Percentiles rank a stretch among this genome's conserved stretches.
These are phyloP conservation scores for Sebastes goodei DNA, from an alignment of 2,797 vertebrate species.

Conservation along the genomic window DNA sequence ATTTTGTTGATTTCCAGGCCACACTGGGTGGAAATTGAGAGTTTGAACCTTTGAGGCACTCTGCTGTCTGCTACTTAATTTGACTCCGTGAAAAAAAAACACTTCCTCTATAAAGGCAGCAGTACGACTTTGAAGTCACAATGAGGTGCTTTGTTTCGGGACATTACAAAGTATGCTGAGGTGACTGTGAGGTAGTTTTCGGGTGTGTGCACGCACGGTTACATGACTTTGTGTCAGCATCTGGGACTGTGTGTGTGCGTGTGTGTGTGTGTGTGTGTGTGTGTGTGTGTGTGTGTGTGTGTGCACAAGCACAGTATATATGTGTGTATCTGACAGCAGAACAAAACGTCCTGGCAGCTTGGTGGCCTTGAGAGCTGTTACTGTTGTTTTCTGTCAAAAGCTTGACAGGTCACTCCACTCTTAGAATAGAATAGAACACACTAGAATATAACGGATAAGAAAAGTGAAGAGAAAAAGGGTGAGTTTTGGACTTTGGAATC, in stretches of 20 bases:
- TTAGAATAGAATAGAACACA: conserved; percentile 13
- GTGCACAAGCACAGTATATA: background rate
- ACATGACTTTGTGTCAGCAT: conserved; percentile 25
- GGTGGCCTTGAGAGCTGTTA: conserved; percentile 31
- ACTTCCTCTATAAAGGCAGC: background rate
- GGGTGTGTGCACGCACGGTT: background rate
- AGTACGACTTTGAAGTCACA: conserved; percentile 14
- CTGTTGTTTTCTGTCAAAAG: conserved; percentile 32
- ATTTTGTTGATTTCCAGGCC: background rate
- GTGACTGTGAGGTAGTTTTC: conserved; percentile 19
- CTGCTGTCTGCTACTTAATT: conserved; percentile 6
- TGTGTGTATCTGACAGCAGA: conserved; percentile 25
- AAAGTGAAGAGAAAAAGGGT: background rate
- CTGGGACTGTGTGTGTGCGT: background rate
- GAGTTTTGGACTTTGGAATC: background rate
- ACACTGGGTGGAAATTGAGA: background rate
- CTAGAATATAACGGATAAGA: background rate
- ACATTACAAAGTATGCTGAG: conserved; percentile 12
- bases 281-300: background rate
- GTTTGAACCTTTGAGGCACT: conserved; percentile 22
- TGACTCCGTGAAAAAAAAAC: background rate
- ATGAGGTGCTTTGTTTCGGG: conserved; percentile 16
- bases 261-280: no score
- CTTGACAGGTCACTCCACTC: conserved; percentile 15
- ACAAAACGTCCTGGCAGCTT: conserved; percentile 46